A percentile compares a stretch with the other conserved stretches of the same genome.
phyloP scores from a whole-genome alignment of 1,140 invertebrate species.

The Apis florea region DNA sequence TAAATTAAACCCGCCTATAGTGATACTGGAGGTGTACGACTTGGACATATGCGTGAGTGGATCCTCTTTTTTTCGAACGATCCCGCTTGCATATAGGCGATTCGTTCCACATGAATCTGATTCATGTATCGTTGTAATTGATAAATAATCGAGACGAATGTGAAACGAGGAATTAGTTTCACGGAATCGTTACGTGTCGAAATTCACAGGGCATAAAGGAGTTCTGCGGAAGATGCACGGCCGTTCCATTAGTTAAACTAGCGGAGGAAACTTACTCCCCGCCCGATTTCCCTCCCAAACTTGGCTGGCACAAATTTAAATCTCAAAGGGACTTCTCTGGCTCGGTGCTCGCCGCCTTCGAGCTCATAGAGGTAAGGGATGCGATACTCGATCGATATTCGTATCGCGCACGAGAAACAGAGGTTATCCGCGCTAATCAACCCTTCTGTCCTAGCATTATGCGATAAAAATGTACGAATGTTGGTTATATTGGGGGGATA shows the following conservation, averaged over 20 bases:
- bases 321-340: conserved; percentile 77
- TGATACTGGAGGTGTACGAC: conserved; percentile 78
- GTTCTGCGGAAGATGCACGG: conserved; percentile 80
- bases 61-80: too few relatives aligned
- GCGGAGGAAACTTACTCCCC: conserved; percentile 75
- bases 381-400: conserved; percentile 31
- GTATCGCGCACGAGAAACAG: not conserved
- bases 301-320: conserved; percentile 81
- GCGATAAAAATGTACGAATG: not conserved
- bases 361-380: conserved; percentile 80
- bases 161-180: not conserved
- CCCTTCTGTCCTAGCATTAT: not conserved
- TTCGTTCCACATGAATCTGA: too few relatives aligned
- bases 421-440: not conserved
- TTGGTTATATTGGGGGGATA: not conserved
- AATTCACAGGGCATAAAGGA: conserved; percentile 78
- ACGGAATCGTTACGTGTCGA: conserved; percentile 17
- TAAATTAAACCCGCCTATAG: conserved; percentile 77
- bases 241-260: conserved; percentile 79
- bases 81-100: too few relatives aligned
- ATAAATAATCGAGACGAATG: not conserved
- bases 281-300: conserved; percentile 80
- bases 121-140: too few relatives aligned
- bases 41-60: conserved; percentile 72
- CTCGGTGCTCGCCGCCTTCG: conserved; percentile 82